phyloP scores from a whole-genome alignment of 1,140 invertebrate genomes.

The Psilanteris sp. region DNA sequence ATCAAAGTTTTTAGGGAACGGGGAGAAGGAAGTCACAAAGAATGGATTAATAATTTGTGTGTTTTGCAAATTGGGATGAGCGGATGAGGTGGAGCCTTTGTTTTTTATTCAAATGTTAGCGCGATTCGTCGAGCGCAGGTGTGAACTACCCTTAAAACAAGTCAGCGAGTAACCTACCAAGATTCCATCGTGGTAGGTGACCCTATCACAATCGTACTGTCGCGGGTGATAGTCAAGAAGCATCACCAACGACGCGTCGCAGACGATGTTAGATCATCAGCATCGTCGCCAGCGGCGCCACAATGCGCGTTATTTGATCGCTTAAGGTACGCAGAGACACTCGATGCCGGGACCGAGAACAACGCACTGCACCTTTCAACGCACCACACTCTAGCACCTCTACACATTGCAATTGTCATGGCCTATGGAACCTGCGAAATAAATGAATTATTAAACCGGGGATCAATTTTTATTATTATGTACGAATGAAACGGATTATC shows the following conservation, averaged over 20 bases:
- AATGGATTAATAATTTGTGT: constrained; percentile 2
- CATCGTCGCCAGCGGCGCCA: constrained; percentile 62
- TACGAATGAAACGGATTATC: too few species aligned
- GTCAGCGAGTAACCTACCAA: constrained; percentile 67
- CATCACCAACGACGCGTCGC: constrained; percentile 63
- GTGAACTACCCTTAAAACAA: constrained; percentile 72
- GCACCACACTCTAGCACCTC: constrained; percentile 78
- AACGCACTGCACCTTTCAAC: constrained; percentile 74
- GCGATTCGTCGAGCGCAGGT: constrained; percentile 61
- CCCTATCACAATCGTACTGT: constrained; percentile 77
- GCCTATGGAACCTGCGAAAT: constrained; percentile 85
- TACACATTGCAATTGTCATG: constrained; percentile 87
- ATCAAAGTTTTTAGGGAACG: constrained; percentile 18
- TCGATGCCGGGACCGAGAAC: constrained; percentile 59
- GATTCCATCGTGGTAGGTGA: constrained; percentile 63
- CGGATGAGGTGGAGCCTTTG: neutral
- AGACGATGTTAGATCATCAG: constrained; percentile 68
- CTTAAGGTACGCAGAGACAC: constrained; percentile 61
- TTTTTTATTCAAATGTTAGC: constrained; percentile 36
- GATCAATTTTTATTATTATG: too few species aligned
- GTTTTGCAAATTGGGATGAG: neutral
- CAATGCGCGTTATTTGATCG: constrained; percentile 56
- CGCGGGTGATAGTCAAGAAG: constrained; percentile 62
- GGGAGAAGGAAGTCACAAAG: neutral
- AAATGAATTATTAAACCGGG: constrained; percentile 8